Evolutionary conservation across 2,797 vertebrate genomes (phyloP).

Genomic region (Lacerta bilineata): DNA sequence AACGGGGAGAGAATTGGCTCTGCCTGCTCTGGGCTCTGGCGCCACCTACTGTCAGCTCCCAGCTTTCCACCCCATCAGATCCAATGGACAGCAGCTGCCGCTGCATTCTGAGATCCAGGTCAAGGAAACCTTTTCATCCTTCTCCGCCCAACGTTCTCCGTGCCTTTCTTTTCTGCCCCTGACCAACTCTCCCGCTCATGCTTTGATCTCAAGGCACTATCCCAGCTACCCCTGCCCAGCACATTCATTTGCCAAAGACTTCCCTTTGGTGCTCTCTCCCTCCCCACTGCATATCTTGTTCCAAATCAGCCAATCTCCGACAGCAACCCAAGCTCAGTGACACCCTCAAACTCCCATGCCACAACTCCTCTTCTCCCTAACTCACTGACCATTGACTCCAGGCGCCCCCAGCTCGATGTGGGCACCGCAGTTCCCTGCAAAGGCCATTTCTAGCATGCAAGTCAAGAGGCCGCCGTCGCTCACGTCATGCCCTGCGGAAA

Average conservation of each 20-base stretch:
- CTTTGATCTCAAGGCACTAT: too few relatives aligned
- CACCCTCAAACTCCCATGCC: background rate
- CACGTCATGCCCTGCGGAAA: slow-evolving; percentile 92
- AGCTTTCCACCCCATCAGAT: background rate
- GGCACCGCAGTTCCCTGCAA: slow-evolving; percentile 92
- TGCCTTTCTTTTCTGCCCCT: background rate
- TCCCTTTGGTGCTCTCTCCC: background rate
- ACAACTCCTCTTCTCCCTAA: too few relatives aligned
- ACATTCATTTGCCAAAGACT: too few relatives aligned
- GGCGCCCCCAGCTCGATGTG: slow-evolving; percentile 77
- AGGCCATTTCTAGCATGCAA: slow-evolving; percentile 93
- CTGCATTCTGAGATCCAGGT: background rate
- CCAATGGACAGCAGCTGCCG: background rate
- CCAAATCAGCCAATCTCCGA: background rate
- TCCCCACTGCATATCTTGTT: background rate
- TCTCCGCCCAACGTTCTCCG: background rate
- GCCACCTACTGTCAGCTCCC: too few relatives aligned
- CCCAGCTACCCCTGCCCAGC: too few relatives aligned
- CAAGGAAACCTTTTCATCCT: background rate
- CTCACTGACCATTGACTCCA: slow-evolving; percentile 65
- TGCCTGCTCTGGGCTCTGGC: too few relatives aligned
- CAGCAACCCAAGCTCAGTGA: too few relatives aligned
- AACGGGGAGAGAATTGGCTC: too few relatives aligned
- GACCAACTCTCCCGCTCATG: too few relatives aligned
- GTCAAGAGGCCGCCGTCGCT: slow-evolving; percentile 92